A percentile compares a stretch with the other conserved stretches of the same genome.
Evolutionary conservation across 1,140 invertebrate genomes (phyloP).

Genomic region (Andrena cerasifolii): DNA sequence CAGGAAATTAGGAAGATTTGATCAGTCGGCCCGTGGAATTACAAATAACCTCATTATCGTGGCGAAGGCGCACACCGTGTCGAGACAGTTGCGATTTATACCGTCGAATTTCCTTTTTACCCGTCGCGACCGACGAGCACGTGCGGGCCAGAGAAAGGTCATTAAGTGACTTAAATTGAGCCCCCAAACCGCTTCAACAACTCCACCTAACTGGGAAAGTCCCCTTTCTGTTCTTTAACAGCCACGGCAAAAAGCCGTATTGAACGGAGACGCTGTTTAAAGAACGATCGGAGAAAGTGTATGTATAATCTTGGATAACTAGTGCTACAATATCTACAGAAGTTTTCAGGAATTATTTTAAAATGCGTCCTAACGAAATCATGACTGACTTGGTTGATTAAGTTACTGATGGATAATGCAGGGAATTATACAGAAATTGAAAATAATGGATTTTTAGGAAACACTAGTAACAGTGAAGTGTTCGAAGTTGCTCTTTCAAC

Average conservation of each 20-base stretch:
- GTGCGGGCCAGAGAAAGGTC: slow-evolving; percentile 2
- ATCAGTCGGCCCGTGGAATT: slow-evolving; percentile 70
- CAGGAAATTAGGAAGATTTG: slow-evolving; percentile 77
- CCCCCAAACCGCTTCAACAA: not conserved
- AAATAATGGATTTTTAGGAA: no score
- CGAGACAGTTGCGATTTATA: slow-evolving; percentile 58
- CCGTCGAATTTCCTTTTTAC: slow-evolving; percentile 62
- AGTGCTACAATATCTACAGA: no score
- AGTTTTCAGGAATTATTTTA: no score
- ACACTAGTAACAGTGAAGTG: not conserved
- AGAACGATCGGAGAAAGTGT: not conserved
- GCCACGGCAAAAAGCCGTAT: no score
- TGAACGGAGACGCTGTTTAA: not conserved
- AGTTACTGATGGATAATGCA: no score
- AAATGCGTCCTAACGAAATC: no score
- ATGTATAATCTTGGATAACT: no score
- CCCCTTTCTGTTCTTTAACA: not conserved
- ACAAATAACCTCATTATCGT: slow-evolving; percentile 74
- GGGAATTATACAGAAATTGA: no score
- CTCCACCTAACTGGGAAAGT: not conserved
- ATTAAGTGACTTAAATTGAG: slow-evolving; percentile 57
- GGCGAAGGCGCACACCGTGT: slow-evolving; percentile 16
- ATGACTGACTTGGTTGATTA: no score
- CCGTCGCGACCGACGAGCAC: not conserved
- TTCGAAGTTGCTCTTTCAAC: not conserved